Evolutionary conservation across 2,888 invertebrate genomes (phyloP).

Genomic region (Ectemnius continuus): DNA sequence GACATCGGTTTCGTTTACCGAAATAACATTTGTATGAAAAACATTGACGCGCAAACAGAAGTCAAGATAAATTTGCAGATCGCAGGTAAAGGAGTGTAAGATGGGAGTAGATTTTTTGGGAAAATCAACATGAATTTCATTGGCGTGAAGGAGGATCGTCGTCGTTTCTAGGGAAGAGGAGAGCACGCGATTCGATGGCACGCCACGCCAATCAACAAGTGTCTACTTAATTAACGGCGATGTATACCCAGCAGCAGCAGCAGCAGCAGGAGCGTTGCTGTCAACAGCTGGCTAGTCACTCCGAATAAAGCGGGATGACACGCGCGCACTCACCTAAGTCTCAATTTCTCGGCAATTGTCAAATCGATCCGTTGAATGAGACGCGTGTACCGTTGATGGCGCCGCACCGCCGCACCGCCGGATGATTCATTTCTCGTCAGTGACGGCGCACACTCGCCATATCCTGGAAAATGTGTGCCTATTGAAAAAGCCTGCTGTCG

Average conservation of each 20-base stretch:
- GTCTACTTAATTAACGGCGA: constrained; percentile 59
- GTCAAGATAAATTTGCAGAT: too few species aligned
- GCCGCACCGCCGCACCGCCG: too few species aligned
- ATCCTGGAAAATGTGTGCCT: background rate
- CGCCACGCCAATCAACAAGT: constrained; percentile 38
- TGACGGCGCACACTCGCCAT: background rate
- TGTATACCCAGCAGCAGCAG: constrained; percentile 42
- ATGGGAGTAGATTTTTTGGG: too few species aligned
- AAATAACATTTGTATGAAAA: too few species aligned
- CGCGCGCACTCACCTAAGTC: constrained; percentile 11
- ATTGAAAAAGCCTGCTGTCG: background rate
- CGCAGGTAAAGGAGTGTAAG: too few species aligned
- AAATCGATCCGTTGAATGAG: constrained; percentile 11
- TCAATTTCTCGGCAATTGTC: constrained; percentile 17
- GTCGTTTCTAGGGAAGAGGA: constrained; percentile 58
- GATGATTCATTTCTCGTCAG: background rate
- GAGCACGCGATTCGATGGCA: constrained; percentile 37
- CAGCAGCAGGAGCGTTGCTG: too few species aligned
- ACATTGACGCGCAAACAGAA: too few species aligned
- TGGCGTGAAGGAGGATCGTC: background rate
- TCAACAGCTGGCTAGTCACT: constrained; percentile 49
- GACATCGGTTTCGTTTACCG: too few species aligned
- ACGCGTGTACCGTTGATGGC: background rate
- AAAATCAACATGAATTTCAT: too few species aligned
- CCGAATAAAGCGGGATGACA: constrained; percentile 37